phyloP scores from a whole-genome alignment of 2,797 vertebrate species.

The Sparus aurata region DNA sequence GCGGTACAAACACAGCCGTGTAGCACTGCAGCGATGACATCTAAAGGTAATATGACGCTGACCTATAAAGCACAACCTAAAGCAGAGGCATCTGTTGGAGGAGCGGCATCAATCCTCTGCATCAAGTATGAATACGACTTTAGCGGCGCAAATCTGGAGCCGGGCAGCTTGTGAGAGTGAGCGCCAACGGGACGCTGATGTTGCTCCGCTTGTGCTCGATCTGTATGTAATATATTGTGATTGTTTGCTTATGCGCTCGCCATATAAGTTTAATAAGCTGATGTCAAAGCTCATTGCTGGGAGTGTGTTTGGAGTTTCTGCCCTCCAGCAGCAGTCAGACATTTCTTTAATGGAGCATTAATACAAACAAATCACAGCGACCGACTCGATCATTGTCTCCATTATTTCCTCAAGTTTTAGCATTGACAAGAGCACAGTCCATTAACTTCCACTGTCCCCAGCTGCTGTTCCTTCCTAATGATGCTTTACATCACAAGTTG shows the following conservation, averaged over 20 bases:
- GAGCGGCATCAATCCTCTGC: neutral
- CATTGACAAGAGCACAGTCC: conserved; percentile 56
- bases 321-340: conserved; percentile 31
- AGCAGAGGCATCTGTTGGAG: neutral
- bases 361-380: conserved; percentile 54
- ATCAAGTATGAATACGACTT: conserved; percentile 15
- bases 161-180: neutral
- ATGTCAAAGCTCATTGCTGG: conserved; percentile 41
- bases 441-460: conserved; percentile 63
- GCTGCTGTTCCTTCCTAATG: conserved; percentile 51
- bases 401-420: conserved; percentile 45
- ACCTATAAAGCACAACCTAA: conserved; percentile 17
- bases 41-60: conserved; percentile 1
- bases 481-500: conserved; percentile 38
- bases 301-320: conserved; percentile 35
- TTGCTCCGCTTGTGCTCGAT: neutral
- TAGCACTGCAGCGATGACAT: neutral
- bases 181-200: neutral
- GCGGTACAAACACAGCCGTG: neutral
- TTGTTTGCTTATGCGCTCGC: conserved; percentile 24
- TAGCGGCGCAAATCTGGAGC: neutral
- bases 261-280: conserved; percentile 37
- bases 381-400: conserved; percentile 43
- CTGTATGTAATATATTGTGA: conserved; percentile 22
- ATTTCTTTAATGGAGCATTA: conserved; percentile 37